These are phyloP conservation scores for Drosophila elegans DNA, from an alignment of 1,140 invertebrate genomes.

Conservation along the genomic window DNA sequence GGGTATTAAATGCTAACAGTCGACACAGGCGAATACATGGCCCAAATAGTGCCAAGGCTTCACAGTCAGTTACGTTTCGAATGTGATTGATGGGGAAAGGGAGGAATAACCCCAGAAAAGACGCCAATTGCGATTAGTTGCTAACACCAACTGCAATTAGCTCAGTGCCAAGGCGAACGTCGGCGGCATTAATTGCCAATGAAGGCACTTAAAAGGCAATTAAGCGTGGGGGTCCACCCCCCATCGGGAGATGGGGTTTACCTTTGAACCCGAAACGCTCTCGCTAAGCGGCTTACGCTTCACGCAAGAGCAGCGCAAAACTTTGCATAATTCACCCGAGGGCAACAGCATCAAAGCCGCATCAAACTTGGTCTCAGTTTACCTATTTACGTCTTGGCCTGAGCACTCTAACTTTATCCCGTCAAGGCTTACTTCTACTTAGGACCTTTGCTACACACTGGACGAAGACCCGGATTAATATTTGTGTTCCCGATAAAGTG, in stretches of 20 bases:
- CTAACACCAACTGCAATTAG: conserved; percentile 68
- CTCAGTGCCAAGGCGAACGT: conserved; percentile 60
- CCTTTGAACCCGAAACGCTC: conserved; percentile 34
- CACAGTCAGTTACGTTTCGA: conserved; percentile 40
- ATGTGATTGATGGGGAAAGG: conserved; percentile 45
- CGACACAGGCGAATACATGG: conserved; percentile 20
- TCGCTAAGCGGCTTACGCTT: conserved; percentile 44
- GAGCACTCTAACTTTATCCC: conserved; percentile 20
- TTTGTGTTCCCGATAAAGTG: conserved; percentile 5
- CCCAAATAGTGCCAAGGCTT: conserved; percentile 68
- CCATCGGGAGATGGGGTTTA: conserved; percentile 3
- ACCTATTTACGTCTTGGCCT: conserved; percentile 7
- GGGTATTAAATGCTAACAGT: conserved; percentile 13
- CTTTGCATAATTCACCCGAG: conserved; percentile 63
- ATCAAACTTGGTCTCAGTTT: conserved; percentile 32
- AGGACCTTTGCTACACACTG: not conserved
- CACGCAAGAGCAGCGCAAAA: conserved; percentile 27
- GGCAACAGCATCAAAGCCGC: conserved; percentile 43
- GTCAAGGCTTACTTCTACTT: conserved; percentile 23
- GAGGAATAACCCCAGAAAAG: not conserved
- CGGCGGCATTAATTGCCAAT: conserved; percentile 74
- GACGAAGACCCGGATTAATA: not conserved
- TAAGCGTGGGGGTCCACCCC: conserved; percentile 46
- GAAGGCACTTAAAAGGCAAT: conserved; percentile 76
- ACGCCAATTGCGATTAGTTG: conserved; percentile 68